A percentile compares a stretch with the other conserved stretches of the same genome.
Evolutionary conservation across 2,113 vertebrate species (phyloP).

Genomic region (Andinoacara biseriatus): DNA sequence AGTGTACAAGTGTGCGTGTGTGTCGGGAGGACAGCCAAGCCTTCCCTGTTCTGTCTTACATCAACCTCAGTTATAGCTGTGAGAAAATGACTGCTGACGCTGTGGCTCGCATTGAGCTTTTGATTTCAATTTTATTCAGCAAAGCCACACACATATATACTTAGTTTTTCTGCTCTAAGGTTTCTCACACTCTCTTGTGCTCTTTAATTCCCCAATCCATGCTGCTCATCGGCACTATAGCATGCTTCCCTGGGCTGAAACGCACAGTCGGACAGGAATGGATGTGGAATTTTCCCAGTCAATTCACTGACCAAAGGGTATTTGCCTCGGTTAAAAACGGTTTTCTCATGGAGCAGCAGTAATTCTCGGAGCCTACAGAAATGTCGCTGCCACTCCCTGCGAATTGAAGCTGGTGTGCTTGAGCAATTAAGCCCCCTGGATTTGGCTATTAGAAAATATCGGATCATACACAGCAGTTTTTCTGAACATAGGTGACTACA

Average conservation of each 20-base stretch:
- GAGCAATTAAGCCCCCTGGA: neutral
- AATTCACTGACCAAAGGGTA: constrained; percentile 36
- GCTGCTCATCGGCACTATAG: constrained; percentile 10
- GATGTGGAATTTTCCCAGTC: constrained; percentile 70
- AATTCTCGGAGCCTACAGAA: neutral
- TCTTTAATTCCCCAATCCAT: neutral
- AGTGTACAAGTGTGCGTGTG: neutral
- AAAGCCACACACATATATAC: constrained; percentile 9
- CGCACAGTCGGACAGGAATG: constrained; percentile 56
- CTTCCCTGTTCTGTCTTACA: constrained; percentile 52
- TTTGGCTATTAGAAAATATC: neutral
- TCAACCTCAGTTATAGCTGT: constrained; percentile 49
- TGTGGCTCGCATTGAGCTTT: constrained; percentile 15
- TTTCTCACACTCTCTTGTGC: constrained; percentile 45
- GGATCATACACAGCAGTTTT: neutral
- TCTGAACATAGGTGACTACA: neutral
- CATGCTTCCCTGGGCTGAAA: constrained; percentile 28
- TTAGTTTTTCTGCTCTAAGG: neutral
- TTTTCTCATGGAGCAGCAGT: neutral
- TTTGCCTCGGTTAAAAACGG: constrained; percentile 36
- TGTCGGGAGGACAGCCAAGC: constrained; percentile 5
- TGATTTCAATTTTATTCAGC: neutral
- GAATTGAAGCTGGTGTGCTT: neutral
- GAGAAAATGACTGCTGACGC: constrained; percentile 31
- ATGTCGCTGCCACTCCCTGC: neutral